Percentiles rank a stretch among this genome's conserved stretches.
These are phyloP conservation scores for Cryptomyrus ogoouensis DNA, from an alignment of 2,113 vertebrate genomes.

Conservation along the genomic window DNA sequence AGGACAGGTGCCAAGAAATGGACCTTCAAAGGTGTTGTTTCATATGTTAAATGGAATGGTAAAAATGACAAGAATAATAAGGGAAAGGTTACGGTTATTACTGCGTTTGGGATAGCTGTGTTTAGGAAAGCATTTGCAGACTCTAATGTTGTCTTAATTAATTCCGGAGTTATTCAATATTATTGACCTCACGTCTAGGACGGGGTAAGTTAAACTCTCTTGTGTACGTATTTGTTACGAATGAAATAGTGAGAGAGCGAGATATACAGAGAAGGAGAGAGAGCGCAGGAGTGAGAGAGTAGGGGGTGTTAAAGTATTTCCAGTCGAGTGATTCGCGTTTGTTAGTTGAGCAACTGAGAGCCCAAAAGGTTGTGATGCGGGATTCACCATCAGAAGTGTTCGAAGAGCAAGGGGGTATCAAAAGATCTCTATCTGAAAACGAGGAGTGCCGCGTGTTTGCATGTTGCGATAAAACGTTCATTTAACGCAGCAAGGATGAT, in stretches of 20 bases:
- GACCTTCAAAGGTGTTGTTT: neutral
- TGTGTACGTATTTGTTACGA: neutral
- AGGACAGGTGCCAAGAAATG: neutral
- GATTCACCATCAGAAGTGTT: constrained; percentile 52
- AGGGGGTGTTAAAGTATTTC: constrained; percentile 14
- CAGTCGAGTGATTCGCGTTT: constrained; percentile 13
- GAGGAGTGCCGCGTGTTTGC: constrained; percentile 9
- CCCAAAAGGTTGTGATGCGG: constrained; percentile 34
- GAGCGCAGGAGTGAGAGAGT: constrained; percentile 6
- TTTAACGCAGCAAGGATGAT: constrained; percentile 59
- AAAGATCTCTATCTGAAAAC: neutral
- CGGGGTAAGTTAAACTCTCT: constrained; percentile 10
- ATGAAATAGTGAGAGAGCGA: constrained; percentile 12
- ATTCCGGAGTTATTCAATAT: constrained; percentile 43
- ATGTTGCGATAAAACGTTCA: constrained; percentile 21
- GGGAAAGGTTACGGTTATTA: neutral
- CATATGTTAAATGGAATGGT: neutral
- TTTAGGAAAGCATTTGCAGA: neutral
- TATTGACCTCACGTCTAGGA: constrained; percentile 26
- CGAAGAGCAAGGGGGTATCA: constrained; percentile 43
- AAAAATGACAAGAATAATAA: neutral
- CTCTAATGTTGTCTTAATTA: constrained; percentile 33
- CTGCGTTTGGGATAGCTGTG: neutral
- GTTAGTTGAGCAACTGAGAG: constrained; percentile 1
- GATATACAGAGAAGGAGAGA: constrained; percentile 20